A percentile compares a stretch with the other conserved stretches of the same genome.
These are phyloP conservation scores for Patagioenas fasciata DNA, from an alignment of 2,113 vertebrate species.

Conservation along the genomic window DNA sequence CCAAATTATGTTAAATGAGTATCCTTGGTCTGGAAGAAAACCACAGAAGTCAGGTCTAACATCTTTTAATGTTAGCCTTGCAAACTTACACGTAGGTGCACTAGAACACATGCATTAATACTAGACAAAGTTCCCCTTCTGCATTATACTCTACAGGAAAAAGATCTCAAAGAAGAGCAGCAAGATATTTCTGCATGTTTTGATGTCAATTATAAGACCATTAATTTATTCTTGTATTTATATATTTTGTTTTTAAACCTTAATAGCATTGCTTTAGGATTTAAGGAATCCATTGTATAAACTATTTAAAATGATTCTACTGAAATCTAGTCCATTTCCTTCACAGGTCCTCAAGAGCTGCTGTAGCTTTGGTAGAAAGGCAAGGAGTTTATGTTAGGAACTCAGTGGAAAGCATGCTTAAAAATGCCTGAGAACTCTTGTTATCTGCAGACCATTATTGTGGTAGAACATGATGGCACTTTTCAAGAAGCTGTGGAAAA, in stretches of 20 bases:
- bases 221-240: not conserved
- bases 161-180: not conserved
- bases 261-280: not conserved
- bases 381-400: not conserved
- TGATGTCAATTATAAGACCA: not conserved
- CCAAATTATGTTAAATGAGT: not conserved
- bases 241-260: not conserved
- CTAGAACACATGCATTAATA: not conserved
- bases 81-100: fast-evolving
- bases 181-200: not conserved
- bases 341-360: not conserved
- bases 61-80: not conserved
- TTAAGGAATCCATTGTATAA: not conserved
- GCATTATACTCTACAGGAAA: not conserved
- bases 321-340: not conserved
- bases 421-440: not conserved
- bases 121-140: not conserved
- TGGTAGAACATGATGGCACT: not conserved
- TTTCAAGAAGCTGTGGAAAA: not conserved
- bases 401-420: not conserved
- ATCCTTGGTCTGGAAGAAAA: not conserved
- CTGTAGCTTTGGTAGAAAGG: not conserved
- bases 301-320: not conserved
- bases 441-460: not conserved
- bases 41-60: not conserved